Conservation (phyloP, 2,797 vertebrate species). For the Coregonus suidteri region DNA sequence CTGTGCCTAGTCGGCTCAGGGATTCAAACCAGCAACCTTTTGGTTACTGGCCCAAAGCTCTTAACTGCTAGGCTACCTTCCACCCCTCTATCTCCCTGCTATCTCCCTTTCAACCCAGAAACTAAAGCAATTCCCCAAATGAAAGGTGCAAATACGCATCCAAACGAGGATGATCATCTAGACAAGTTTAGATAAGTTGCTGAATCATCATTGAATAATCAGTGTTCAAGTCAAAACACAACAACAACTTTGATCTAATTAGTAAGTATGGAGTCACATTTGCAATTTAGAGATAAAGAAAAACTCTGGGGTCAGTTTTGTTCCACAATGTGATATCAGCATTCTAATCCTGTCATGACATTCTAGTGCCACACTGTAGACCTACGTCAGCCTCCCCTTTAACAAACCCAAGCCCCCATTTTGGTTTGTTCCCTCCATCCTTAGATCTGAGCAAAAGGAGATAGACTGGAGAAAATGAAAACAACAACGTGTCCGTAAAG, state of each 20-base stretch:
- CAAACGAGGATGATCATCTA: neutral
- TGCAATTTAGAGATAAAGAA: neutral
- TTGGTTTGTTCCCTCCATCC: slow-evolving; percentile 48
- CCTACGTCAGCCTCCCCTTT: too few relatives aligned
- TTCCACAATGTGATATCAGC: slow-evolving; percentile 63
- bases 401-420: slow-evolving; percentile 63
- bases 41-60: too few relatives aligned
- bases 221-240: too few relatives aligned
- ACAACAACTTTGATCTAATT: too few relatives aligned
- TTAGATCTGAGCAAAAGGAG: slow-evolving; percentile 67
- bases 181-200: neutral
- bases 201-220: neutral
- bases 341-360: slow-evolving; percentile 71
- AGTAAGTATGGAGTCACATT: neutral
- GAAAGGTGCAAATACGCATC: neutral
- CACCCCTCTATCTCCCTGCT: neutral
- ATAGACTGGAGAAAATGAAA: slow-evolving; percentile 58
- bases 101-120: neutral
- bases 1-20: too few relatives aligned
- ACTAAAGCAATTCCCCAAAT: neutral
- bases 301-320: slow-evolving; percentile 35
- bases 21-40: too few relatives aligned
- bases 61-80: too few relatives aligned
- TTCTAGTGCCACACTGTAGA: slow-evolving; percentile 72
- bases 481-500: slow-evolving; percentile 45